These are phyloP conservation scores for Phortica okadai DNA, from an alignment of 2,888 invertebrate species.

Conservation along the genomic window DNA sequence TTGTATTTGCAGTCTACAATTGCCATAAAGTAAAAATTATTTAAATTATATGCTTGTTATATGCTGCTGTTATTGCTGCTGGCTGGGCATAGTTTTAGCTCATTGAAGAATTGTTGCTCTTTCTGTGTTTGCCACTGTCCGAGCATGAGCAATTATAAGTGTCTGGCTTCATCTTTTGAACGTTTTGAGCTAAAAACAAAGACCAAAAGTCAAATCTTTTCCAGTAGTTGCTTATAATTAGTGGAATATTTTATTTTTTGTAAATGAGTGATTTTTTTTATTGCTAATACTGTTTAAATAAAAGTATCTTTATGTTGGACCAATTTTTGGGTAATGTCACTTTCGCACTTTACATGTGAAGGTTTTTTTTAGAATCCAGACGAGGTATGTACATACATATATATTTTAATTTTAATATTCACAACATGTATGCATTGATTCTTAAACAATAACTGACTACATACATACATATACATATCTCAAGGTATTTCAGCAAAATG, in stretches of 20 bases:
- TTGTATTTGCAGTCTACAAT: conserved; percentile 61
- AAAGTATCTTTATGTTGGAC: too few species aligned
- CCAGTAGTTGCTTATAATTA: conserved; percentile 12
- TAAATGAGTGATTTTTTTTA: neutral
- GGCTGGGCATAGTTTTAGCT: conserved; percentile 31
- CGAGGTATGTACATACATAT: too few species aligned
- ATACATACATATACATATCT: neutral
- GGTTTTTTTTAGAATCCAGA: too few species aligned
- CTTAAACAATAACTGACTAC: too few species aligned
- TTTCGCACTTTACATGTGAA: too few species aligned
- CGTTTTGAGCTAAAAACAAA: conserved; percentile 38
- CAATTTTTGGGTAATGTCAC: too few species aligned
- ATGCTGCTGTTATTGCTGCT: conserved; percentile 22
- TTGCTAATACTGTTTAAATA: conserved; percentile 32
- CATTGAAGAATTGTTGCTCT: conserved; percentile 44
- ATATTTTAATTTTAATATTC: too few species aligned
- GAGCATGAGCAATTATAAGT: conserved; percentile 62
- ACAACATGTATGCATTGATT: too few species aligned
- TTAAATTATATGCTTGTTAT: conserved; percentile 68
- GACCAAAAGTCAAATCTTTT: neutral
- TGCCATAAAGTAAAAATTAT: conserved; percentile 53
- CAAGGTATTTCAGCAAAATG: neutral
- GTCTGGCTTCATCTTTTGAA: conserved; percentile 60
- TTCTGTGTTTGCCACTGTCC: conserved; percentile 35
- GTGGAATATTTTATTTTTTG: conserved; percentile 27